Evolutionary conservation across 2,888 invertebrate species (phyloP).

Genomic region (Halictus ligatus): DNA sequence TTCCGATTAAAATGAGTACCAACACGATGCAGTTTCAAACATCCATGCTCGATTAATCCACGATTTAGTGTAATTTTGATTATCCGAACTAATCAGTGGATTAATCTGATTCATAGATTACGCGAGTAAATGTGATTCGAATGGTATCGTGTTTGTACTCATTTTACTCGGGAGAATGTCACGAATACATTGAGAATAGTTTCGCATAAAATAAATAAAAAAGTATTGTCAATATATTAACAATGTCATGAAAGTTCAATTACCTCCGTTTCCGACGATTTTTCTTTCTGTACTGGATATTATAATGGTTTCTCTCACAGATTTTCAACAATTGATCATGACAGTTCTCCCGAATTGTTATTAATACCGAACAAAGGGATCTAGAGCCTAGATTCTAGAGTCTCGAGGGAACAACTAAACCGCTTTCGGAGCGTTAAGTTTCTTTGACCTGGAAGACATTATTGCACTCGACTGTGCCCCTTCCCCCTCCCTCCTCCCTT

Average conservation of each 20-base stretch:
- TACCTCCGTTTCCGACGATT: too few relatives aligned
- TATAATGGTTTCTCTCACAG: not conserved
- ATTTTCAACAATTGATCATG: not conserved
- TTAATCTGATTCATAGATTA: too few relatives aligned
- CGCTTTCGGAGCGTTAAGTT: constrained; percentile 11
- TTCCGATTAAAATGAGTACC: not conserved
- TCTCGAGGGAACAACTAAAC: not conserved
- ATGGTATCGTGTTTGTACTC: too few relatives aligned
- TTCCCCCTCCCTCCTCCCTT: not conserved
- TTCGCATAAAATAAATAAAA: too few relatives aligned
- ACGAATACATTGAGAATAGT: too few relatives aligned
- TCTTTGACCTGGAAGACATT: constrained; percentile 12
- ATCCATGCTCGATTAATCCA: not conserved
- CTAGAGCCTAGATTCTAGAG: not conserved
- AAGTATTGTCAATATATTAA: too few relatives aligned
- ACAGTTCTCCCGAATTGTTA: not conserved
- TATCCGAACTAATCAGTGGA: not conserved
- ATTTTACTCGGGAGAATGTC: too few relatives aligned
- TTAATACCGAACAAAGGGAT: constrained; percentile 1
- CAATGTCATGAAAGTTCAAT: too few relatives aligned
- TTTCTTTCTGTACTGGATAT: too few relatives aligned
- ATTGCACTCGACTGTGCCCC: not conserved
- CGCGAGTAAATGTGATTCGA: too few relatives aligned
- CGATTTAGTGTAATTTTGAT: too few relatives aligned
- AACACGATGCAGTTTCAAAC: not conserved